Base-by-base conservation (phyloP, 2,113 vertebrate species). In the Cricetomys ansorgei region DNA sequence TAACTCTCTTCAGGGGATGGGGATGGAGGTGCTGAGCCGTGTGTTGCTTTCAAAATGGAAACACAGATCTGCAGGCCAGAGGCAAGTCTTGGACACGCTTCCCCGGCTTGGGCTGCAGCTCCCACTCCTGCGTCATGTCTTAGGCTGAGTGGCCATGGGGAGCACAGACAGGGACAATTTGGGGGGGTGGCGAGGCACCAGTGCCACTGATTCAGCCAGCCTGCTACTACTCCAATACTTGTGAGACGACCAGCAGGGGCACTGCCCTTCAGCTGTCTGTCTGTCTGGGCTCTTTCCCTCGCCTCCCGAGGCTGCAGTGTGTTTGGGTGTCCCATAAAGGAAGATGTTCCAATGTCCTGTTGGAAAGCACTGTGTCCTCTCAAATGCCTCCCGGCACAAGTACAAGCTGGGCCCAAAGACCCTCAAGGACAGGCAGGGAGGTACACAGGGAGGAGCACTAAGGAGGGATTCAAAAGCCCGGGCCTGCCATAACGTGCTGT, bases 31-130 rank as follows among this genome's bases (percentile, higher is more conserved):
- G 90, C 94, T 13, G 45, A 65, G 72, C 3, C 5, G 65, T 57
- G 69, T 76, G 75, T 17, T 45, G 37, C 83, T 95, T 95, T 94
- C 4, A 21, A 91, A 89, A 79, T 57, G 91, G 93, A 92, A 94
- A 84, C 7, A 29, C 45, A 62, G 80, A 83, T 6, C 80, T 53
- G 70, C 76, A 59, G 85, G 57, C 57, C 48, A 23, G 86, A 80
- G 87, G 92, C 59, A 3, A 70, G 53, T 23, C 48, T 75, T 11
- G 62, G 70, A 48, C 67, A 3, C 8, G 29, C 19, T 11, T 48
- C 92, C 83, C 7, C 0, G 23, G 64, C 79, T 29, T 55, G 1
- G 31, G 69, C 27, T 34, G 4, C 9, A 23, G 72, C 34, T 48
- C 3, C 13, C 2, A 88, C 80, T 79, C 50, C 37, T n/a, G 50